Evolutionary conservation across 2,888 invertebrate genomes (phyloP).

Genomic region (Drosophila colorata): DNA sequence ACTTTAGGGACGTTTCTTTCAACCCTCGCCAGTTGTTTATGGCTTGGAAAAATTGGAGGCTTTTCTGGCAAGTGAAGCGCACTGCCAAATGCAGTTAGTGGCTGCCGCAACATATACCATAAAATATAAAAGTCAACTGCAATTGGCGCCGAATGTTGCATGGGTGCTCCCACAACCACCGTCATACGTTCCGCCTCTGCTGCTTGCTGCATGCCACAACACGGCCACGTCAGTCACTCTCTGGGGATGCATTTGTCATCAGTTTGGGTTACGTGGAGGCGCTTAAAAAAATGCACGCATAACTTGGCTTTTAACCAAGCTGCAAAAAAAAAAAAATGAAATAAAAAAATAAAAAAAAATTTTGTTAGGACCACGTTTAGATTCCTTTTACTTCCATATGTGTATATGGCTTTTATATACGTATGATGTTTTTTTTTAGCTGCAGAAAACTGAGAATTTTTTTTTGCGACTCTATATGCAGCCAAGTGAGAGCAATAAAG

Average conservation of each 20-base stretch:
- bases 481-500: constrained; percentile 62
- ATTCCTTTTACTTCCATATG: constrained; percentile 19
- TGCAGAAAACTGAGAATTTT: constrained; percentile 22
- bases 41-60: constrained; percentile 18
- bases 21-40: constrained; percentile 20
- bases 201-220: constrained; percentile 8
- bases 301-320: constrained; percentile 68
- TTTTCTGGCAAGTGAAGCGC: constrained; percentile 35
- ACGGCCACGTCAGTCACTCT: constrained; percentile 46
- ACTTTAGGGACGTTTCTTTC: constrained; percentile 3
- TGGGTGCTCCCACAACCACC: not conserved
- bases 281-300: constrained; percentile 64
- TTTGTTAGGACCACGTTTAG: constrained; percentile 46
- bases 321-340: constrained; percentile 8
- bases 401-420: not conserved
- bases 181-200: too few relatives aligned
- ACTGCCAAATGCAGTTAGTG: constrained; percentile 64
- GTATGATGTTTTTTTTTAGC: not conserved
- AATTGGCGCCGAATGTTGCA: constrained; percentile 56
- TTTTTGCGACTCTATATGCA: constrained; percentile 19
- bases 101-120: constrained; percentile 49
- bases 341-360: constrained; percentile 50
- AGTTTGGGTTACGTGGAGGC: constrained; percentile 39
- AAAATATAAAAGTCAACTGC: constrained; percentile 53
- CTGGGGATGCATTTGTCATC: constrained; percentile 73